Evolutionary conservation across 1,140 invertebrate species (phyloP).

Genomic region (Drosophila sp.): DNA sequence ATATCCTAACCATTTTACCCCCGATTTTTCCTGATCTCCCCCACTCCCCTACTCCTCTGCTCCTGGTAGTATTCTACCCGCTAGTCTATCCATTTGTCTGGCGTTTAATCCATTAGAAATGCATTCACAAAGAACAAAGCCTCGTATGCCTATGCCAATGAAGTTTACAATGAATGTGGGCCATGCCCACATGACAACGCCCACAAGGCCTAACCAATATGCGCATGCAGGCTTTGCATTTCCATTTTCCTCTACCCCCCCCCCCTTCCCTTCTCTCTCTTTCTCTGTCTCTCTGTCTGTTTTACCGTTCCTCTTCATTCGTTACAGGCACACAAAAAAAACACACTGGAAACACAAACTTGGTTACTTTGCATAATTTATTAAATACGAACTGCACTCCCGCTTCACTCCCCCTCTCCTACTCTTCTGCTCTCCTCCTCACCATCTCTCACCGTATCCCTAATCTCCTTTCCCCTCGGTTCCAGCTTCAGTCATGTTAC

Average conservation of each 20-base stretch:
- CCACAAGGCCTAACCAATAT: slow-evolving; percentile 23
- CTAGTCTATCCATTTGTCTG: slow-evolving; percentile 27
- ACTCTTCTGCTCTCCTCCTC: background rate
- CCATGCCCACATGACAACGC: slow-evolving; percentile 23
- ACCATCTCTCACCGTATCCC: background rate
- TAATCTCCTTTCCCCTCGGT: background rate
- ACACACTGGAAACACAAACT: slow-evolving; percentile 30
- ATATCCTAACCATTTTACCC: background rate
- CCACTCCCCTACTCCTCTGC: too few relatives aligned
- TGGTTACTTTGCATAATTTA: slow-evolving; percentile 69
- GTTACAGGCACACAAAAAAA: slow-evolving; percentile 27
- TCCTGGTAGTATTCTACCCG: background rate
- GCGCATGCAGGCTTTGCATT: slow-evolving; percentile 33
- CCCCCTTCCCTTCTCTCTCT: background rate
- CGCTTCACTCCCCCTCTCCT: background rate
- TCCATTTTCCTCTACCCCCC: background rate
- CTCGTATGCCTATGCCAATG: slow-evolving; percentile 27
- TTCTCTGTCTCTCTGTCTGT: slow-evolving; percentile 1
- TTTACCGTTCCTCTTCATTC: slow-evolving; percentile 38
- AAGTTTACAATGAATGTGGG: slow-evolving; percentile 36
- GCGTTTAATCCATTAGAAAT: slow-evolving; percentile 57
- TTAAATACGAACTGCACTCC: slow-evolving; percentile 47
- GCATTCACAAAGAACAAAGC: slow-evolving; percentile 57
- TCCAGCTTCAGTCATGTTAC: slow-evolving; percentile 9
- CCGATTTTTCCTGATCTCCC: too few relatives aligned